These are phyloP conservation scores for Forficula auricularia DNA, from an alignment of 1,140 invertebrate species.

Conservation along the genomic window DNA sequence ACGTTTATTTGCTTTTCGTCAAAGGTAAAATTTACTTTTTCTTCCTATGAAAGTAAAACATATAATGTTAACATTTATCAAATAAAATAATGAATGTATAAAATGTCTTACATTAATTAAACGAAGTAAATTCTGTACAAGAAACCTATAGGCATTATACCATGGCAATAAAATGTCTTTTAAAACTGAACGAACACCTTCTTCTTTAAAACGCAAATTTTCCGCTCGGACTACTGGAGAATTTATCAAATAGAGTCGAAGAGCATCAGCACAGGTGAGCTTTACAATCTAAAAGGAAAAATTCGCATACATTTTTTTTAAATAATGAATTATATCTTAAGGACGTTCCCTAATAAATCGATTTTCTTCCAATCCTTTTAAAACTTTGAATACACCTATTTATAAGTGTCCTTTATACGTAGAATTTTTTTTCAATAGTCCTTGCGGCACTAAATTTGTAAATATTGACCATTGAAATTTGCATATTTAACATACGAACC, in stretches of 20 bases:
- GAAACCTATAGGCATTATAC: constrained; percentile 95
- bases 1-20: constrained; percentile 22
- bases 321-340: too few relatives aligned
- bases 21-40: constrained; percentile 26
- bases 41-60: constrained; percentile 21
- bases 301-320: too few relatives aligned
- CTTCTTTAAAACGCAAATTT: constrained; percentile 90
- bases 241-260: constrained; percentile 92
- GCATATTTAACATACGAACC: too few relatives aligned
- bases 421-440: too few relatives aligned
- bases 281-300: constrained; percentile 40
- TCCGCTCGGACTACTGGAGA: constrained; percentile 96
- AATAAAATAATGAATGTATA: too few relatives aligned
- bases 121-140: constrained; percentile 68
- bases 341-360: too few relatives aligned
- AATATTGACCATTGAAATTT: too few relatives aligned
- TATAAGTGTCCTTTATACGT: too few relatives aligned
- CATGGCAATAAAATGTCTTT: constrained; percentile 98
- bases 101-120: too few relatives aligned
- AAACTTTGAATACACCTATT: too few relatives aligned
- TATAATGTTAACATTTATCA: neutral
- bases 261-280: constrained; percentile 93
- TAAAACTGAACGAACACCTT: constrained; percentile 86
- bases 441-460: too few relatives aligned
- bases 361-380: too few relatives aligned